Conservation (phyloP, 1,140 invertebrate species). For the Drosophila eugracilis region DNA sequence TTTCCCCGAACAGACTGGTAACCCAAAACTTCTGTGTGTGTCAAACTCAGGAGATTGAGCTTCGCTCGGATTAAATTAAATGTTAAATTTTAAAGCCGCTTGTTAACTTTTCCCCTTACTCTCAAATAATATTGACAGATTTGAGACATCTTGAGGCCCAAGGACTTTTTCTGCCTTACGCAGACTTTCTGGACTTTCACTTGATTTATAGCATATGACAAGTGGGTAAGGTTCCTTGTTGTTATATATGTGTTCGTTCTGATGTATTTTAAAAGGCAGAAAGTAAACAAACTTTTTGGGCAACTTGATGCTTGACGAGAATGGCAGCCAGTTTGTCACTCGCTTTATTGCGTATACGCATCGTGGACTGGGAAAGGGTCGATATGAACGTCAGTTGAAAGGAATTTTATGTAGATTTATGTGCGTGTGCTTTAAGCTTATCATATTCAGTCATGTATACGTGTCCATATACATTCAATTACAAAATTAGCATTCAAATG, state of each 20-base stretch:
- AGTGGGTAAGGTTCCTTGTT: slow-evolving; percentile 44
- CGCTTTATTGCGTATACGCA: slow-evolving; percentile 69
- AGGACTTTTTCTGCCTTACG: slow-evolving; percentile 18
- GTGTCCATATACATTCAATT: slow-evolving; percentile 46
- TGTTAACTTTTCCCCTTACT: slow-evolving; percentile 3
- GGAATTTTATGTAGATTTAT: slow-evolving; percentile 61
- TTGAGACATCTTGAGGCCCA: slow-evolving; percentile 30
- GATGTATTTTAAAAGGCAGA: slow-evolving; percentile 27
- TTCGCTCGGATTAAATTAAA: slow-evolving; percentile 32
- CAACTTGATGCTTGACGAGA: slow-evolving; percentile 41
- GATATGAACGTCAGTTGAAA: slow-evolving; percentile 23
- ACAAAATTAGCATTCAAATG: slow-evolving; percentile 71
- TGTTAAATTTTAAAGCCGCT: slow-evolving; percentile 23
- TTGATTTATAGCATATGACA: slow-evolving; percentile 67
- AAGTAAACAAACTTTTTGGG: slow-evolving; percentile 35
- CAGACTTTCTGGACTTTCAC: slow-evolving; percentile 10
- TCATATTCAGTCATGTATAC: slow-evolving; percentile 3
- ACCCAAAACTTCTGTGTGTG: slow-evolving; percentile 15
- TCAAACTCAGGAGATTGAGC: slow-evolving; percentile 1
- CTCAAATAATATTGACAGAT: slow-evolving; percentile 56
- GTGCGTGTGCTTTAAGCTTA: slow-evolving; percentile 17
- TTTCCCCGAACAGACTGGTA: slow-evolving; percentile 10
- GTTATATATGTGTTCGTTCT: slow-evolving; percentile 4
- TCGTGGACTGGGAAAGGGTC: slow-evolving; percentile 21
- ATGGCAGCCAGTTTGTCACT: slow-evolving; percentile 54